These are phyloP conservation scores for Chlorodrepanis virens DNA, from an alignment of 2,113 vertebrate species.

Conservation along the genomic window DNA sequence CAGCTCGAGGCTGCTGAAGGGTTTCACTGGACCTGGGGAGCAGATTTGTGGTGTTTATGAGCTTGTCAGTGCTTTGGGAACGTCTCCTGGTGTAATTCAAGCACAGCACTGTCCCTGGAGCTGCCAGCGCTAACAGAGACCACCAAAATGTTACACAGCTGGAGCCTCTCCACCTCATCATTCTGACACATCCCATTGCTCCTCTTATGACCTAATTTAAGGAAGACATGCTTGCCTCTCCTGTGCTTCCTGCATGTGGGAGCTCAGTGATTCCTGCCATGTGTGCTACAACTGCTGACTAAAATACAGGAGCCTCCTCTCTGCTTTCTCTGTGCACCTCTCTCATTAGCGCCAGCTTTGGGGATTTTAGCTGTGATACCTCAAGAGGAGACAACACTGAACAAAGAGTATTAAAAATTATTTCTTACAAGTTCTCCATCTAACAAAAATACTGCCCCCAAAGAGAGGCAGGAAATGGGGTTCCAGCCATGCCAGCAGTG, in stretches of 20 bases:
- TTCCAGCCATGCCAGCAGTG: neutral
- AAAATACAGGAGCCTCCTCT: neutral
- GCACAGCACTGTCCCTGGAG: neutral
- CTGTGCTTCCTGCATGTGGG: neutral
- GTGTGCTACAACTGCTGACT: neutral
- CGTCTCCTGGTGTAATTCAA: neutral
- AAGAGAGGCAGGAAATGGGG: neutral
- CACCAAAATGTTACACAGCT: neutral
- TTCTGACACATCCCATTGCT: neutral
- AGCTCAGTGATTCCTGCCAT: accelerated
- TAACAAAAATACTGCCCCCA: neutral
- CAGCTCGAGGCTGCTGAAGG: neutral
- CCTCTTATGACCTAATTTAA: neutral
- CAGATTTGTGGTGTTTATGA: neutral
- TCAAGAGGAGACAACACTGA: neutral
- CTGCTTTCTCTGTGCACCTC: neutral
- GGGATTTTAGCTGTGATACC: neutral
- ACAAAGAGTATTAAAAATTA: neutral
- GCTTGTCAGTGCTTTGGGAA: neutral
- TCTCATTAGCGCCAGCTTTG: neutral
- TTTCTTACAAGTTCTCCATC: neutral
- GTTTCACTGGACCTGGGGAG: neutral
- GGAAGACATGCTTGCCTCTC: neutral
- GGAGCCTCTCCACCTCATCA: neutral
- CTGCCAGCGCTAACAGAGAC: neutral